Percentiles rank a stretch among this genome's conserved stretches.
phyloP scores from a whole-genome alignment of 2,888 invertebrate genomes.

The Acholoe squamosa region DNA sequence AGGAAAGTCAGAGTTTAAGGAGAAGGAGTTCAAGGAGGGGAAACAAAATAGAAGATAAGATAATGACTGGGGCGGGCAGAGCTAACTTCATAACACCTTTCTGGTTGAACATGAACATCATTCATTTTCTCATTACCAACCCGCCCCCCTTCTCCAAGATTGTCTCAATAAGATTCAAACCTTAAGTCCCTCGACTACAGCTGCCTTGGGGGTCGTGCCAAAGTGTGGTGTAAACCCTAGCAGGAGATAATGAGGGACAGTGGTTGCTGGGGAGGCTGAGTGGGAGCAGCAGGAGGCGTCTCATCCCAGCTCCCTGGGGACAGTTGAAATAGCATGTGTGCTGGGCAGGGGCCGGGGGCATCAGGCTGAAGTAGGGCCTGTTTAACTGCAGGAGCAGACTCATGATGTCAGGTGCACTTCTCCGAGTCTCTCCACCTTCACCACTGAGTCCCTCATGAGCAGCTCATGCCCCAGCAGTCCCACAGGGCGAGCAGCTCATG shows the following conservation, averaged over 20 bases:
- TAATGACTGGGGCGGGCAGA: too few species aligned
- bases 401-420: neutral
- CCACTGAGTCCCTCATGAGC: neutral
- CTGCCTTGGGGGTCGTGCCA: too few species aligned
- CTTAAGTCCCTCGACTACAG: too few species aligned
- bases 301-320: neutral
- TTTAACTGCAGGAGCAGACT: neutral
- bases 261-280: neutral
- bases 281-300: neutral
- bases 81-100: too few species aligned
- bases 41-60: too few species aligned
- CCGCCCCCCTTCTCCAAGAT: too few species aligned
- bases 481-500: neutral
- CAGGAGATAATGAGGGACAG: neutral
- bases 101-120: too few species aligned
- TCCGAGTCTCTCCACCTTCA: neutral
- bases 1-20: too few species aligned
- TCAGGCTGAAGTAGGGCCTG: conserved; percentile 13
- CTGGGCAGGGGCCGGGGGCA: neutral
- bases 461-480: neutral
- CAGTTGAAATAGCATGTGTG: conserved; percentile 8
- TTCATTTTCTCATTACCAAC: too few species aligned
- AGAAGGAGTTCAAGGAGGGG: too few species aligned
- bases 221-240: too few species aligned
- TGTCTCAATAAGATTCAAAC: too few species aligned